Evolutionary conservation across 1,140 invertebrate species (phyloP).

Genomic region (Magallana ariakensis): DNA sequence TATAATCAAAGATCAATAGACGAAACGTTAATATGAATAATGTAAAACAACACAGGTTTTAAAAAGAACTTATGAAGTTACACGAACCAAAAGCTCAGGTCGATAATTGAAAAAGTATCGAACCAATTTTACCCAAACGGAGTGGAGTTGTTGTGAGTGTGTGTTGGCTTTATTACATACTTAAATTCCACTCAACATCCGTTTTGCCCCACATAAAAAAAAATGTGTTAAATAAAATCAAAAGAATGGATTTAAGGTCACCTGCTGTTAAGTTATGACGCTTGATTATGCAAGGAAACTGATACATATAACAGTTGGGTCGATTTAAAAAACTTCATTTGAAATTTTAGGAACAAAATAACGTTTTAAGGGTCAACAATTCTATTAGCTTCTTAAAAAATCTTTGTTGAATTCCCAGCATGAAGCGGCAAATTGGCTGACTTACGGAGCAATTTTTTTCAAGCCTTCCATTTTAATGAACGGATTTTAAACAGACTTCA

Average conservation of each 20-base stretch:
- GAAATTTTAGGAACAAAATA: slow-evolving; percentile 7
- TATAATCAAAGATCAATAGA: slow-evolving; percentile 42
- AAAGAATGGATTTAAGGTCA: not conserved
- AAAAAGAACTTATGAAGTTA: slow-evolving; percentile 34
- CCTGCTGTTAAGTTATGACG: slow-evolving; percentile 19
- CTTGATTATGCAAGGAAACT: not conserved
- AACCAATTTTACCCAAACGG: slow-evolving; percentile 2
- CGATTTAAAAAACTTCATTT: slow-evolving; percentile 6
- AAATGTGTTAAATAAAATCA: slow-evolving; percentile 8
- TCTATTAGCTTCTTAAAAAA: slow-evolving; percentile 16
- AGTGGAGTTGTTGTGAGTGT: not conserved
- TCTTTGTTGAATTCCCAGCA: slow-evolving; percentile 8
- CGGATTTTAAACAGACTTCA: not conserved
- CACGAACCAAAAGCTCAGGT: not conserved
- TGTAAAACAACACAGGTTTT: slow-evolving; percentile 39
- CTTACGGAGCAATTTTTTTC: not conserved
- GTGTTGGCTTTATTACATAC: not conserved
- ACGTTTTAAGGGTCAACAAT: not conserved
- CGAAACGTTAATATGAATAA: slow-evolving; percentile 43
- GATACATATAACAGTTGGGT: slow-evolving; percentile 10
- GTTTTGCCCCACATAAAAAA: not conserved
- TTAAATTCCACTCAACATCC: not conserved
- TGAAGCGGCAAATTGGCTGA: slow-evolving; percentile 20
- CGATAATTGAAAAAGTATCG: slow-evolving; percentile 34
- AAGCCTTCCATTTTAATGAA: slow-evolving; percentile 1